phyloP scores from a whole-genome alignment of 1,140 invertebrate species.

The Aphaenogaster floridana region DNA sequence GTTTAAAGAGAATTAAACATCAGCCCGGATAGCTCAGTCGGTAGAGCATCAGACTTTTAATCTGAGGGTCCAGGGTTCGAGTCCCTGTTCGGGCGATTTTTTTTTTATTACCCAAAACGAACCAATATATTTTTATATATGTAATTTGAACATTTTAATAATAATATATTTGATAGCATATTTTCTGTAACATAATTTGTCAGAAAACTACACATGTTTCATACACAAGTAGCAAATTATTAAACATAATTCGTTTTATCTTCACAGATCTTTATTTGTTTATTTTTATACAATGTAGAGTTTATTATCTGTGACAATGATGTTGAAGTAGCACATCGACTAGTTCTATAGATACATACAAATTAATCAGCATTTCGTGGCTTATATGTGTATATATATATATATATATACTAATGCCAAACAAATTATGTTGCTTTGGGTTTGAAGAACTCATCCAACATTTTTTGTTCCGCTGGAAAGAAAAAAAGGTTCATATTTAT shows the following conservation, averaged over 20 bases:
- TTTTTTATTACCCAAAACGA: neutral
- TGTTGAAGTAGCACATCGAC: slow-evolving; percentile 1
- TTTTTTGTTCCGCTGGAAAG: slow-evolving; percentile 74
- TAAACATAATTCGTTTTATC: neutral
- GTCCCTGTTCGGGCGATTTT: slow-evolving; percentile 91
- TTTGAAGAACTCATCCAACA: slow-evolving; percentile 57
- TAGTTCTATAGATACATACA: slow-evolving; percentile 32
- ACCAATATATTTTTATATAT: neutral
- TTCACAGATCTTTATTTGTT: slow-evolving; percentile 61
- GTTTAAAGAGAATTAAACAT: neutral
- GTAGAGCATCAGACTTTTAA: slow-evolving; percentile 93
- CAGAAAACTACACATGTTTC: neutral
- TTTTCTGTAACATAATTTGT: neutral
- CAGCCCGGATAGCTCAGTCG: slow-evolving; percentile 91
- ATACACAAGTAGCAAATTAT: neutral
- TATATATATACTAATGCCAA: slow-evolving; percentile 50
- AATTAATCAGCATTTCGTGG: slow-evolving; percentile 38
- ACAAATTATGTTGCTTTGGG: slow-evolving; percentile 12
- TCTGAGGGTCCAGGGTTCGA: slow-evolving; percentile 93
- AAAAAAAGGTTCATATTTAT: slow-evolving; percentile 40
- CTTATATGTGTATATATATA: neutral
- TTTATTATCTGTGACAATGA: slow-evolving; percentile 29
- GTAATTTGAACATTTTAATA: neutral
- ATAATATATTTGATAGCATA: neutral
- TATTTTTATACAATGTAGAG: slow-evolving; percentile 47